Evolutionary conservation across 2,797 vertebrate genomes (phyloP).

Genomic region (Scleropages formosus): DNA sequence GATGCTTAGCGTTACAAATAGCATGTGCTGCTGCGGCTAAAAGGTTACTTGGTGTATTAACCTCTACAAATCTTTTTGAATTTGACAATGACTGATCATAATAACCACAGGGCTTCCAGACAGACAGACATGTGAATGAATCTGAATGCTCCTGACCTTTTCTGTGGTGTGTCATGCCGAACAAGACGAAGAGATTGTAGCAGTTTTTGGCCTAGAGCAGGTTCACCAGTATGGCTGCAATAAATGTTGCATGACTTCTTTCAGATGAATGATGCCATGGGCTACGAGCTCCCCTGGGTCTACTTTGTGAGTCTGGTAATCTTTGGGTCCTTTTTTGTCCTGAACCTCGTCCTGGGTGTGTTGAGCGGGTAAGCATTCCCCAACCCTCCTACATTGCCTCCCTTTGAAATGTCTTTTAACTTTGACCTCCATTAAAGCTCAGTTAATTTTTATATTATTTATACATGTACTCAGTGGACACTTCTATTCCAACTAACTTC

Average conservation of each 20-base stretch:
- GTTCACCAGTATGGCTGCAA: not conserved
- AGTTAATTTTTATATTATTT: no score
- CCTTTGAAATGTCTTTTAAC: no score
- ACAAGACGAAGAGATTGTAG: not conserved
- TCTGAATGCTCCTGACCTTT: no score
- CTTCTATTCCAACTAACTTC: no score
- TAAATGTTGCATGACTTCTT: conserved; percentile 44
- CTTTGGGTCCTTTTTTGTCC: conserved; percentile 99
- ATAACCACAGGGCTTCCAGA: no score
- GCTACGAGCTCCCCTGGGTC: conserved; percentile 99
- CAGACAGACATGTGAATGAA: not conserved
- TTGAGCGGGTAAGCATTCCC: conserved; percentile 94
- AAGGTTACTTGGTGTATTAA: no score
- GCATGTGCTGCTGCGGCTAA: not conserved
- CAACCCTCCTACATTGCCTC: conserved; percentile 37
- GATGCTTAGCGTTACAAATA: not conserved
- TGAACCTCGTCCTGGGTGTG: conserved; percentile 99
- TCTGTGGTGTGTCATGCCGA: not conserved
- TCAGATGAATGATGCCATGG: conserved; percentile 99
- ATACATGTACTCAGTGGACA: no score
- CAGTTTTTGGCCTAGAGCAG: not conserved
- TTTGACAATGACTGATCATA: not conserved
- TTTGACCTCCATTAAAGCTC: no score
- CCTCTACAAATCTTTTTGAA: not conserved
- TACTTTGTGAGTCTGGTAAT: conserved; percentile 99